Evolutionary conservation across 2,888 invertebrate genomes (phyloP).

Genomic region (Leucophora obtusa): DNA sequence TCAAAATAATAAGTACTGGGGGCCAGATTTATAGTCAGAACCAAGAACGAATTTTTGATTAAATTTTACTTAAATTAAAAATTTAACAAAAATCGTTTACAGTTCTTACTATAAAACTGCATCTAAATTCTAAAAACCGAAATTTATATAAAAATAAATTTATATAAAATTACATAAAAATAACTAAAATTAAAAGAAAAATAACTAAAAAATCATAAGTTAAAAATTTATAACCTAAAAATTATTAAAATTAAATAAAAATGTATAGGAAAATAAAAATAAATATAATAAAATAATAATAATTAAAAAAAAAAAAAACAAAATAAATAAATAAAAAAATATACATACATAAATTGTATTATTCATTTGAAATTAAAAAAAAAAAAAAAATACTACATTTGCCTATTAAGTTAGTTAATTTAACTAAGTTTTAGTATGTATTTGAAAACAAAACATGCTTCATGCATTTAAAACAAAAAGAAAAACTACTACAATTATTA

Average conservation of each 20-base stretch:
- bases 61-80: too few species aligned
- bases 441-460: neutral
- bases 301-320: too few species aligned
- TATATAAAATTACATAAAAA: conserved; percentile 21
- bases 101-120: too few species aligned
- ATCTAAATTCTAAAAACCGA: neutral
- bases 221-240: neutral
- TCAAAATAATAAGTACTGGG: conserved; percentile 29
- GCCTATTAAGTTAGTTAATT: neutral
- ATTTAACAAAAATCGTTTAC: too few species aligned
- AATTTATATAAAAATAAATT: neutral
- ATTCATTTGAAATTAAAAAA: too few species aligned
- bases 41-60: too few species aligned
- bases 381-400: too few species aligned
- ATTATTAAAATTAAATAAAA: too few species aligned
- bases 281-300: neutral
- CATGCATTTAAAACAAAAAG: neutral
- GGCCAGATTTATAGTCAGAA: too few species aligned
- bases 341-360: too few species aligned
- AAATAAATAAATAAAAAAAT: too few species aligned
- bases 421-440: neutral
- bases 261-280: neutral
- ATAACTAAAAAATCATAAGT: neutral
- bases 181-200: neutral
- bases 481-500: too few species aligned